phyloP scores from a whole-genome alignment of 2,113 vertebrate genomes.

The Nothobranchius furzeri region DNA sequence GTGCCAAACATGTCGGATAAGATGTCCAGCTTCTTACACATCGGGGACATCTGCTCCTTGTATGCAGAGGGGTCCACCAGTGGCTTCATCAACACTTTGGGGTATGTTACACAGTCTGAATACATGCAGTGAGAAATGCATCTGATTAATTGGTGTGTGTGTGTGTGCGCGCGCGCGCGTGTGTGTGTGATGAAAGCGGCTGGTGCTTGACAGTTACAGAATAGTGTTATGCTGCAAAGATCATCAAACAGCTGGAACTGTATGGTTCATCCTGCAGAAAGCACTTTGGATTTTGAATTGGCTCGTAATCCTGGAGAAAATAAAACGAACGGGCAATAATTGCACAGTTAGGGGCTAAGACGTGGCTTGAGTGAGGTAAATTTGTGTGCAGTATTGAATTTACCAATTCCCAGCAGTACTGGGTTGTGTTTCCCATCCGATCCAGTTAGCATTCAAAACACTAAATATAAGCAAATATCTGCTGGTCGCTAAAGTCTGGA shows the following conservation, averaged over 20 bases:
- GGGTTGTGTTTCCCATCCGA: no score
- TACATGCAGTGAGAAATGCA: background rate
- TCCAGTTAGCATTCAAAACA: background rate
- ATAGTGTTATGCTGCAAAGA: background rate
- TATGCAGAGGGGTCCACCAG: constrained; percentile 97
- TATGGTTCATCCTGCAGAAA: constrained; percentile 10
- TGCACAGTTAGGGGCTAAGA: no score
- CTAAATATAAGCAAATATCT: background rate
- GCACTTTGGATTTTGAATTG: constrained; percentile 30
- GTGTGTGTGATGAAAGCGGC: constrained; percentile 1
- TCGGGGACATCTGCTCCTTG: constrained; percentile 97
- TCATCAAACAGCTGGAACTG: constrained; percentile 6
- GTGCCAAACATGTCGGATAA: constrained; percentile 92
- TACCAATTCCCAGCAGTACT: no score
- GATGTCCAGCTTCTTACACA: constrained; percentile 98
- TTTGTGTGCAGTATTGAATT: background rate
- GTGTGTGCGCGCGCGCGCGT: background rate
- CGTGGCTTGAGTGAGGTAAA: no score
- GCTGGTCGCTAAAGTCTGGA: no score
- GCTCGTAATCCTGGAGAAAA: background rate
- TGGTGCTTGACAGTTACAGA: background rate
- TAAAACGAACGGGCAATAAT: no score
- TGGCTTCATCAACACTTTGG: constrained; percentile 97
- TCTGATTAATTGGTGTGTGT: no score
- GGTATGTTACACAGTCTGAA: constrained; percentile 78